phyloP scores from a whole-genome alignment of 1,140 invertebrate genomes.

The Radopholus similis region DNA sequence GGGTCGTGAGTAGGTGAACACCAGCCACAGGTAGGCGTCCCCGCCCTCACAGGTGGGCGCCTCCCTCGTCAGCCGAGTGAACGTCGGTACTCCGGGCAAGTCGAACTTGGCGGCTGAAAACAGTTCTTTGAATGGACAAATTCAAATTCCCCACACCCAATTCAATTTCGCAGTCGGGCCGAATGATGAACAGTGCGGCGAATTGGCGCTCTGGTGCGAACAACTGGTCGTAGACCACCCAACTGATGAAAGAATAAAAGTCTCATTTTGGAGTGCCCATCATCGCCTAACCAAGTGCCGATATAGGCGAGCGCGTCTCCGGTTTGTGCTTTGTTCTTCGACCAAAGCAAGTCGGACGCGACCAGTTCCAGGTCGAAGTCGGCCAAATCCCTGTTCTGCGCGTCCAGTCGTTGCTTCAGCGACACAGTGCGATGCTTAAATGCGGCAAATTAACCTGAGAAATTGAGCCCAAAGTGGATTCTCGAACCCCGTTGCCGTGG shows the following conservation, averaged over 20 bases:
- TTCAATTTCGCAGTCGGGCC: slow-evolving; percentile 22
- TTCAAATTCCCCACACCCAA: slow-evolving; percentile 30
- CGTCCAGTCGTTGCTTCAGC: neutral
- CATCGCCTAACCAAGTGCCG: slow-evolving; percentile 40
- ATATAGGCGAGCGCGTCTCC: slow-evolving; percentile 21
- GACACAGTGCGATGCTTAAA: neutral
- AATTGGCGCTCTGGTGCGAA: slow-evolving; percentile 39
- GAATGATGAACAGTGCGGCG: slow-evolving; percentile 43
- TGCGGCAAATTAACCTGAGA: too few relatives aligned
- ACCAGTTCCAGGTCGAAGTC: slow-evolving; percentile 41
- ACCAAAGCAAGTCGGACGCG: slow-evolving; percentile 5
- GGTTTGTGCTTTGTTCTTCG: slow-evolving; percentile 9
- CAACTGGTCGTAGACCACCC: slow-evolving; percentile 47
- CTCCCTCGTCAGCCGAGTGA: slow-evolving; percentile 32
- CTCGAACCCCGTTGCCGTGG: slow-evolving; percentile 1
- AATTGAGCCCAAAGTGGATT: too few relatives aligned
- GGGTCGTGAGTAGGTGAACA: slow-evolving; percentile 28
- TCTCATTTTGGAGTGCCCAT: slow-evolving; percentile 2
- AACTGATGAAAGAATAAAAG: slow-evolving; percentile 32
- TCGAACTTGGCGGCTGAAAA: slow-evolving; percentile 41
- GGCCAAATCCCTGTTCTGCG: slow-evolving; percentile 1
- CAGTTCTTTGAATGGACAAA: slow-evolving; percentile 1
- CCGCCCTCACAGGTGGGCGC: slow-evolving; percentile 19
- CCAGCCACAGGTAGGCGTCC: slow-evolving; percentile 38
- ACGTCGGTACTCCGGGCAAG: slow-evolving; percentile 32